Evolutionary conservation across 1,140 invertebrate species (phyloP).

Genomic region (Hormaphis cornu): DNA sequence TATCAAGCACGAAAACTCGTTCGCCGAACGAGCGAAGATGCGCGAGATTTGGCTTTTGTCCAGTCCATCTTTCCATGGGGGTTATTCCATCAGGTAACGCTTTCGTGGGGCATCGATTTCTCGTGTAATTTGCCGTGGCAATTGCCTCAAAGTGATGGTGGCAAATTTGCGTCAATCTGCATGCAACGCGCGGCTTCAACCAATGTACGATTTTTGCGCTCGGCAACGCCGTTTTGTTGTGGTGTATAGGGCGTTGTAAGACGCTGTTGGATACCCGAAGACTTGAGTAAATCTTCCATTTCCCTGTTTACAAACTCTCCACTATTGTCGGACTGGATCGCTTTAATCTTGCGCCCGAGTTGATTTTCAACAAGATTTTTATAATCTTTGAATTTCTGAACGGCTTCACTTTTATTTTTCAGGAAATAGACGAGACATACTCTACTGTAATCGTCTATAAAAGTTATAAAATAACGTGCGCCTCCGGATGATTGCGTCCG

Average conservation of each 20-base stretch:
- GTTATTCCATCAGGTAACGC: constrained; percentile 8
- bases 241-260: constrained; percentile 38
- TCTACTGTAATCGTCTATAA: constrained; percentile 45
- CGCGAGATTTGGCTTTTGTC: neutral
- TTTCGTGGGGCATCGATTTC: constrained; percentile 9
- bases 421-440: too few species aligned
- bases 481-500: constrained; percentile 39
- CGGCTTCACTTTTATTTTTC: too few species aligned
- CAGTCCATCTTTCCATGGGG: constrained; percentile 15
- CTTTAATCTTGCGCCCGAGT: too few species aligned
- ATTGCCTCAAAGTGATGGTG: neutral
- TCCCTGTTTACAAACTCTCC: constrained; percentile 24
- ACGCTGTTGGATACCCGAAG: constrained; percentile 38
- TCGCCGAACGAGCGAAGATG: constrained; percentile 36
- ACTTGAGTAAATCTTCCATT: neutral
- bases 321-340: too few species aligned
- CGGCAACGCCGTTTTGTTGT: constrained; percentile 40
- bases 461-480: constrained; percentile 42
- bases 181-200: constrained; percentile 37
- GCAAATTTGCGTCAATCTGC: constrained; percentile 35
- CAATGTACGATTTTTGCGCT: constrained; percentile 40
- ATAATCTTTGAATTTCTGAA: too few species aligned
- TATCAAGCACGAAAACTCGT: constrained; percentile 34
- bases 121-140: neutral
- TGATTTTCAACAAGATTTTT: too few species aligned